A percentile compares a stretch with the other conserved stretches of the same genome.
Evolutionary conservation across 2,888 invertebrate genomes (phyloP).

Genomic region (Phortica okadai): DNA sequence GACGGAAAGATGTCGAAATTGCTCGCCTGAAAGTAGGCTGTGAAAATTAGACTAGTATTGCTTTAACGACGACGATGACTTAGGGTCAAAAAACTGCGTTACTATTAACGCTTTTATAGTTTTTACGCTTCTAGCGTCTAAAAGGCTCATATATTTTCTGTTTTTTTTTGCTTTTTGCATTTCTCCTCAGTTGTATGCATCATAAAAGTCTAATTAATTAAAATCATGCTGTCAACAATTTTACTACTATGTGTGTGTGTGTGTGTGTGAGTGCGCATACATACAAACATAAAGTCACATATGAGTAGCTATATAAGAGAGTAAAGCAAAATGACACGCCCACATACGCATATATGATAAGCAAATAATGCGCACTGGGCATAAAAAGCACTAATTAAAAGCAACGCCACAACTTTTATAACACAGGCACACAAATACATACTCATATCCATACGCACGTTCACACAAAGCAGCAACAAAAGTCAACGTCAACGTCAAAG

Average conservation of each 20-base stretch:
- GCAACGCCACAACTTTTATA: constrained; percentile 9
- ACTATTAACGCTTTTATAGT: constrained; percentile 15
- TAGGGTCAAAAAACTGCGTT: not conserved
- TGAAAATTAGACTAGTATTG: not conserved
- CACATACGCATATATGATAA: constrained; percentile 12
- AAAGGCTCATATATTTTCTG: not conserved
- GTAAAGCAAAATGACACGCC: not conserved
- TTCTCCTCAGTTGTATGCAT: constrained; percentile 53
- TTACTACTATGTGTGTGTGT: constrained; percentile 1
- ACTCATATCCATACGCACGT: constrained; percentile 35
- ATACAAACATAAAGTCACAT: not conserved
- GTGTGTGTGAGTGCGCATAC: not conserved
- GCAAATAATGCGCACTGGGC: constrained; percentile 27
- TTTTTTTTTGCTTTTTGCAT: not conserved
- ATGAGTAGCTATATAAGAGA: not conserved
- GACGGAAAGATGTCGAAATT: not conserved
- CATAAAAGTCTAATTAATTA: constrained; percentile 73
- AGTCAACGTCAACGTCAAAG: constrained; percentile 28
- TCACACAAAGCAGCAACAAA: constrained; percentile 30
- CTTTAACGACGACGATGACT: not conserved
- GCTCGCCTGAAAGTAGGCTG: not conserved
- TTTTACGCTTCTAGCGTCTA: not conserved
- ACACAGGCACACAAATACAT: constrained; percentile 37
- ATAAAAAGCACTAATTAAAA: constrained; percentile 28
- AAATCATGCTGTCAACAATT: constrained; percentile 64